Percentiles rank a stretch among this genome's conserved stretches.
phyloP scores from a whole-genome alignment of 2,113 vertebrate genomes.

The Castor canadensis region DNA sequence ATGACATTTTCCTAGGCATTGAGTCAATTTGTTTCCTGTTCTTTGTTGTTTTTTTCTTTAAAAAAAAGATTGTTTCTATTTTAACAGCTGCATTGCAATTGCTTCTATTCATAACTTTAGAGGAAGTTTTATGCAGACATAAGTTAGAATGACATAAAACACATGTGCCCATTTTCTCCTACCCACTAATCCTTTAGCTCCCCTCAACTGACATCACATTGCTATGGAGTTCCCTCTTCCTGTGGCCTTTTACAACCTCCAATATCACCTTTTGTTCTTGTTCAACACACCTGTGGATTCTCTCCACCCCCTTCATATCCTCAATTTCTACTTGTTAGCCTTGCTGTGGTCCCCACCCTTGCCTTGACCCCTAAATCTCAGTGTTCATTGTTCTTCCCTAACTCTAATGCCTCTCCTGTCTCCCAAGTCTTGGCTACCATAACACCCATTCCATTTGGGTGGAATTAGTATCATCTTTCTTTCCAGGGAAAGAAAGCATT shows the following conservation, averaged over 20 bases:
- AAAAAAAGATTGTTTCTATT: background rate
- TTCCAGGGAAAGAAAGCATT: background rate
- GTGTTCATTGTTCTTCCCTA: background rate
- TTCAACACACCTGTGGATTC: background rate
- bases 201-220: background rate
- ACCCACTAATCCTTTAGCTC: background rate
- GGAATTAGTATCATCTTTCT: background rate
- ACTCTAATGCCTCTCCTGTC: background rate
- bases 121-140: background rate
- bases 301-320: background rate
- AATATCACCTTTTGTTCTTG: background rate
- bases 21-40: slow-evolving; percentile 29
- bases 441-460: background rate
- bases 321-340: background rate
- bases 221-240: background rate
- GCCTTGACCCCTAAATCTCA: background rate
- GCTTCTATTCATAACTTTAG: slow-evolving; percentile 15
- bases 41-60: background rate
- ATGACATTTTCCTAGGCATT: background rate
- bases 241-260: background rate
- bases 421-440: background rate
- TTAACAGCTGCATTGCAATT: slow-evolving; percentile 26
- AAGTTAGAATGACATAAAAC: slow-evolving; percentile 29
- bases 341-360: background rate
- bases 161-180: slow-evolving; percentile 14